Percentiles rank a stretch among this genome's conserved stretches.
Evolutionary conservation across 2,113 vertebrate genomes (phyloP).

Genomic region (Platichthys flesus): DNA sequence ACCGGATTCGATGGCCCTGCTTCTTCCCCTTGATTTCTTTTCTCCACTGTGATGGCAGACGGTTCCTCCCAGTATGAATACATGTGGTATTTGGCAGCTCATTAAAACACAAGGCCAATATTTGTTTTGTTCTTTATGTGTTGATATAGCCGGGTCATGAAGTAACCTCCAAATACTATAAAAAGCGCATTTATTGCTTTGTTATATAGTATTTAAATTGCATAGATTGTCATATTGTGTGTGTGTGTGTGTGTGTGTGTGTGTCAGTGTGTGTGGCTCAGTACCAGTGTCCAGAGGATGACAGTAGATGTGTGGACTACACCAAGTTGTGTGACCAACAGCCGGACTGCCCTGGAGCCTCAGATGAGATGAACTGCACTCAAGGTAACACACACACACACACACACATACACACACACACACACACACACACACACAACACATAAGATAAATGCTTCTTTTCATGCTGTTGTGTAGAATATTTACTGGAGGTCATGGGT

Average conservation of each 20-base stretch:
- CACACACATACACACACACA: too few relatives aligned
- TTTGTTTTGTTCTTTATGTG: too few relatives aligned
- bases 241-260: constrained; percentile 25
- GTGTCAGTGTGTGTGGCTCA: constrained; percentile 89
- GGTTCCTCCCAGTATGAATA: neutral
- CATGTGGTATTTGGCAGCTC: neutral
- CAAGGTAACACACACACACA: constrained; percentile 72
- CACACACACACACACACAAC: constrained; percentile 7
- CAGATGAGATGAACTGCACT: constrained; percentile 88
- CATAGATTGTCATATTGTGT: neutral
- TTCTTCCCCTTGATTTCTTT: too few relatives aligned
- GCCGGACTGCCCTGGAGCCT: constrained; percentile 85
- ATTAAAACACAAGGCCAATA: too few relatives aligned
- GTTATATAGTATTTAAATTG: too few relatives aligned
- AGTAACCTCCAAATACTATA: too few relatives aligned
- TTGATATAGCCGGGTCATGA: too few relatives aligned
- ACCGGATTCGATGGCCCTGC: too few relatives aligned
- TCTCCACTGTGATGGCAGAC: too few relatives aligned
- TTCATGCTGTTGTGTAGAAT: neutral
- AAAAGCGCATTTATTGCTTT: too few relatives aligned
- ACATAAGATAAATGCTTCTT: neutral
- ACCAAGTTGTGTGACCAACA: constrained; percentile 88
- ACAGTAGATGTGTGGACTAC: constrained; percentile 88
- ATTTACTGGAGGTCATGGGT: neutral
- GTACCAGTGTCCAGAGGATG: constrained; percentile 87